Base-by-base conservation (phyloP, 92 coral and sea anemone genomes). In the Porites lobata region DNA sequence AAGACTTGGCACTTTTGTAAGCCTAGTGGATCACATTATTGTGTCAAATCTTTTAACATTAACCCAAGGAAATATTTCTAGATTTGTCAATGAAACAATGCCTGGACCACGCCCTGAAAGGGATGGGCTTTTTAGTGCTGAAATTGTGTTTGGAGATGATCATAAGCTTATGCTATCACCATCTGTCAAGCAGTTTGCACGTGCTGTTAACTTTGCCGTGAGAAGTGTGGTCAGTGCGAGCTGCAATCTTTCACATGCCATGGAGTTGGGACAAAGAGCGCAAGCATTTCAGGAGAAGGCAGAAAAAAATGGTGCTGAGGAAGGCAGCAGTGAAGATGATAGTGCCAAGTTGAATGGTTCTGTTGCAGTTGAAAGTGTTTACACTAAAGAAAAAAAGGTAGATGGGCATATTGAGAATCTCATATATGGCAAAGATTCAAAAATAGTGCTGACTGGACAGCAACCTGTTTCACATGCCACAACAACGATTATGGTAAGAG, bases 21-120 rank as follows among this genome's bases (percentile, higher is more conserved):
- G 89, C 79, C 87, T 98, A 65, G 96, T 98, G 51, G 99, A 98
- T 66, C 98, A 96, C 77, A 94, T 96, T 57, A 86, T 98, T 26
- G 84, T 90, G 22, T 90, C 98, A 29, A 92, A 94, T 71, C 92
- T 98, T 26, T 92, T 98, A 74, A 69, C 88, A 69, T 84, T 98
- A 22, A 96, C 95, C 9, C 96, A 96, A 64, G 69, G 87, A 18
- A 98, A 92, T 82, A 90, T 98, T 56, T 91, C 98, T 57, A 94
- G 26, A 78, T 98, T 98, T 88, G 95, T 96, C 21, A 82, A 91
- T 47, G 90, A 80, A 32, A 92, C 94, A 56, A 90, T 98, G 82
- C 96, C 90, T 65, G 95, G 98, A 10, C 93, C 94, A 12, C 70
- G 93, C 61, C 93, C 96, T n/a, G 96, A 94, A 71, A 93, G 98